Percentiles rank a stretch among this genome's conserved stretches.
These are phyloP conservation scores for Tinea semifulvella DNA, from an alignment of 2,888 invertebrate genomes.

Conservation along the genomic window DNA sequence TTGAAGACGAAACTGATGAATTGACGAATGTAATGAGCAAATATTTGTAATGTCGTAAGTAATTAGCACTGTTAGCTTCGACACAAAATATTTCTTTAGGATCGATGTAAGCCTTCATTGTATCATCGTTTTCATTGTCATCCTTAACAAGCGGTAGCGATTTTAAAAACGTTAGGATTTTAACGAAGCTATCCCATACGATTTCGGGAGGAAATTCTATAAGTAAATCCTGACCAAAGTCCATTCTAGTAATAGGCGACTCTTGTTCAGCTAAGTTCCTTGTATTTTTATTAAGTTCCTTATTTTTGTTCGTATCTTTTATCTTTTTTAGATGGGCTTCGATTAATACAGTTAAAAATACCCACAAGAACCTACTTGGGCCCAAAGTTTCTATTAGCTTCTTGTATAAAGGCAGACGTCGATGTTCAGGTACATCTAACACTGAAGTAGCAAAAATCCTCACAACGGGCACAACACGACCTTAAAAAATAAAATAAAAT, in stretches of 20 bases:
- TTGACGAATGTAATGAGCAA: slow-evolving; percentile 78
- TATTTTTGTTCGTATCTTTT: slow-evolving; percentile 44
- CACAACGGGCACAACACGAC: slow-evolving; percentile 72
- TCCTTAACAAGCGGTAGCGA: slow-evolving; percentile 73
- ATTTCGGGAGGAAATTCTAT: slow-evolving; percentile 72
- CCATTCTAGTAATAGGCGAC: slow-evolving; percentile 65
- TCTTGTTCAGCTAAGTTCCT: slow-evolving; percentile 47
- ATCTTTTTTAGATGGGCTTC: slow-evolving; percentile 67
- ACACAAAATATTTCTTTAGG: slow-evolving; percentile 69
- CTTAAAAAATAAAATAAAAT: no score
- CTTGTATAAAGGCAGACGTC: slow-evolving; percentile 81
- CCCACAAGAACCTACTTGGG: slow-evolving; percentile 71
- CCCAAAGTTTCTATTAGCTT: slow-evolving; percentile 80
- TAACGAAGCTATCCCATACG: slow-evolving; percentile 71
- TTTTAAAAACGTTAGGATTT: slow-evolving; percentile 72
- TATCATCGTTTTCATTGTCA: slow-evolving; percentile 61
- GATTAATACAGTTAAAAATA: slow-evolving; percentile 75
- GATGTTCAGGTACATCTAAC: slow-evolving; percentile 92
- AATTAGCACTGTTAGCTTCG: slow-evolving; percentile 72
- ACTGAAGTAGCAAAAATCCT: slow-evolving; percentile 92
- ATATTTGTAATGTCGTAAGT: slow-evolving; percentile 87
- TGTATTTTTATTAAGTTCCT: no score
- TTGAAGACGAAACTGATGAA: slow-evolving; percentile 71
- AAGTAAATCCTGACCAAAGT: slow-evolving; percentile 73
- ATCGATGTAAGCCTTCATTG: slow-evolving; percentile 44